Evolutionary conservation across 1,140 invertebrate genomes (phyloP).

Genomic region (Magallana gigas): DNA sequence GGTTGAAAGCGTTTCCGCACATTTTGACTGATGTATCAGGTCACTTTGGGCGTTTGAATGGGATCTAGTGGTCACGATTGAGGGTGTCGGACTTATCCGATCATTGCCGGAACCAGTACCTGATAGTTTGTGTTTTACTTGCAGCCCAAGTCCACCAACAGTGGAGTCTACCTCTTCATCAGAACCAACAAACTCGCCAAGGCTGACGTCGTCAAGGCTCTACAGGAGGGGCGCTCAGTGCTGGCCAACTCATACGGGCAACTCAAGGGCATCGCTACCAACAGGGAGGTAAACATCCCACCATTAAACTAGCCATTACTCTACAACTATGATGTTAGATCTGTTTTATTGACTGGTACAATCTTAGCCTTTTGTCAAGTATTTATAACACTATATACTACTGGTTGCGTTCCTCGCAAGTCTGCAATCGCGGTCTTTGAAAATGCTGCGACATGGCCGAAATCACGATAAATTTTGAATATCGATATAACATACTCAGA

Average conservation of each 20-base stretch:
- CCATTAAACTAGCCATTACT: too few species aligned
- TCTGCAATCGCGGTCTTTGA: background rate
- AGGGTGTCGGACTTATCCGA: too few species aligned
- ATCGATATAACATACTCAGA: background rate
- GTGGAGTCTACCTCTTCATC: constrained; percentile 37
- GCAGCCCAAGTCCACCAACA: constrained; percentile 1
- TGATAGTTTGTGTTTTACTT: background rate
- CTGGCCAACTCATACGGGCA: constrained; percentile 33
- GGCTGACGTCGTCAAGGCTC: constrained; percentile 3
- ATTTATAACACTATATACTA: too few species aligned
- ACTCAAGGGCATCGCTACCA: constrained; percentile 18
- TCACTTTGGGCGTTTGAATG: too few species aligned
- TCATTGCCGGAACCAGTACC: too few species aligned
- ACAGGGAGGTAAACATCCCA: background rate
- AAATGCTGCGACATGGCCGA: constrained; percentile 28
- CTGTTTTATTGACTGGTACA: too few species aligned
- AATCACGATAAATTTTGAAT: constrained; percentile 26
- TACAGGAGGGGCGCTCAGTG: constrained; percentile 7
- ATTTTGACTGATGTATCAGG: too few species aligned
- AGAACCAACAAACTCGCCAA: background rate
- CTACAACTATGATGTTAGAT: too few species aligned
- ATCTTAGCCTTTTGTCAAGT: too few species aligned
- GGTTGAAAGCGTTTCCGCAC: too few species aligned
- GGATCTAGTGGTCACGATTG: too few species aligned
- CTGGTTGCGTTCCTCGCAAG: too few species aligned